phyloP scores from a whole-genome alignment of 2,797 vertebrate genomes.

The Enteromius afrohamiltoni region DNA sequence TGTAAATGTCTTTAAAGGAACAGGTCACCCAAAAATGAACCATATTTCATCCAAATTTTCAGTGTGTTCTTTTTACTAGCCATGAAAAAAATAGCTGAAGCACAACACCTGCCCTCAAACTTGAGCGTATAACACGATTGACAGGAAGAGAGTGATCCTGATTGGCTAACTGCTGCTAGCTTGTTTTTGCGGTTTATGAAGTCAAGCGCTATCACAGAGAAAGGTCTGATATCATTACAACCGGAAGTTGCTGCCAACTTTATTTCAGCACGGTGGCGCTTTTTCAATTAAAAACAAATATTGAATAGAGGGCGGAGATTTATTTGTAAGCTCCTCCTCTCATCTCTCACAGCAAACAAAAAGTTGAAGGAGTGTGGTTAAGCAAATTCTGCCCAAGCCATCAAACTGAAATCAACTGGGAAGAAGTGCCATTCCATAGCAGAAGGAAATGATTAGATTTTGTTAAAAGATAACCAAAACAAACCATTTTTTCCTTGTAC shows the following conservation, averaged over 20 bases:
- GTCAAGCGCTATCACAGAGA: background rate
- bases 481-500: no score
- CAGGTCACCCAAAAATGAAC: background rate
- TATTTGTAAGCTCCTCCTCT: no score
- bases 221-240: background rate
- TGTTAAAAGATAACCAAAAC: no score
- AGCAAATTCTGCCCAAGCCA: no score
- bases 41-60: background rate
- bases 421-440: no score
- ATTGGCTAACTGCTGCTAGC: background rate
- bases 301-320: no score
- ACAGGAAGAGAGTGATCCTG: background rate
- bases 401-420: no score
- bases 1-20: constrained; percentile 6
- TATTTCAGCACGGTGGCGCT: no score
- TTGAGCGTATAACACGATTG: background rate
- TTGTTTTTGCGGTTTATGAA: background rate
- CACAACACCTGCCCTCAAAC: background rate
- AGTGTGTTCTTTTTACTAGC: background rate
- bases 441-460: no score
- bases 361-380: no score
- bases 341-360: no score
- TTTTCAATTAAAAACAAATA: no score
- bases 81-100: background rate
- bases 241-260: background rate